phyloP scores from a whole-genome alignment of 2,888 invertebrate genomes.

The Troglohyphantes excavatus region DNA sequence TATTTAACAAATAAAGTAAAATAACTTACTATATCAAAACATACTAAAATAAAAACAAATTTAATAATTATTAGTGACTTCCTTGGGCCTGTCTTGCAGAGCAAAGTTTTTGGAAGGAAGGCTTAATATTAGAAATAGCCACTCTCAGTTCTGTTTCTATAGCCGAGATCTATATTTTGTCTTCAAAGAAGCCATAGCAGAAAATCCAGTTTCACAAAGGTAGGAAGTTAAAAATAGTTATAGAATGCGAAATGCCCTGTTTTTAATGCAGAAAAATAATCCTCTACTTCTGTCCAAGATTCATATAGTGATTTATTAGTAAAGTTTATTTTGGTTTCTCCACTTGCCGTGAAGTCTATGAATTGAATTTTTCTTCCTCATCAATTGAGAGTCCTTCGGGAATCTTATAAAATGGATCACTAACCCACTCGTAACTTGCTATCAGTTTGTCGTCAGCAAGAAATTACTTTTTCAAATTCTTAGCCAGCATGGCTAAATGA shows the following conservation, averaged over 20 bases:
- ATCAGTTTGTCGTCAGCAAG: conserved; percentile 63
- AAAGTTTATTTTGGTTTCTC: neutral
- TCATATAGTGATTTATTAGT: neutral
- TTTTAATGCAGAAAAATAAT: neutral
- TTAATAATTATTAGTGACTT: neutral
- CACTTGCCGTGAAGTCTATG: neutral
- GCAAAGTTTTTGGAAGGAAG: neutral
- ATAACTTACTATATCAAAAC: neutral
- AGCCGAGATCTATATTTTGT: neutral
- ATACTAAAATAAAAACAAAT: neutral
- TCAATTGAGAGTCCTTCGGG: neutral
- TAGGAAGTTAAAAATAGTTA: neutral
- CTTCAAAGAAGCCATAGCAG: neutral
- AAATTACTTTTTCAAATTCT: conserved; percentile 65
- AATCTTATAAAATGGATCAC: conserved; percentile 56
- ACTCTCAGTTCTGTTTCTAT: no score
- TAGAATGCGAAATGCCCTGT: neutral
- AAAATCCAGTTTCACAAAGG: neutral
- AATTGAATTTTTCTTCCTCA: neutral
- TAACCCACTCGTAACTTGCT: conserved; percentile 69
- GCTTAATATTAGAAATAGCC: neutral
- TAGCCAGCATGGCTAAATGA: no score
- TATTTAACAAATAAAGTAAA: neutral
- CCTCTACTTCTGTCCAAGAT: neutral
- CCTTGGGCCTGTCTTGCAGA: neutral